Percentiles rank a stretch among this genome's conserved stretches.
These are phyloP conservation scores for Anolis carolinensis DNA, from an alignment of 2,113 vertebrate species.

Conservation along the genomic window DNA sequence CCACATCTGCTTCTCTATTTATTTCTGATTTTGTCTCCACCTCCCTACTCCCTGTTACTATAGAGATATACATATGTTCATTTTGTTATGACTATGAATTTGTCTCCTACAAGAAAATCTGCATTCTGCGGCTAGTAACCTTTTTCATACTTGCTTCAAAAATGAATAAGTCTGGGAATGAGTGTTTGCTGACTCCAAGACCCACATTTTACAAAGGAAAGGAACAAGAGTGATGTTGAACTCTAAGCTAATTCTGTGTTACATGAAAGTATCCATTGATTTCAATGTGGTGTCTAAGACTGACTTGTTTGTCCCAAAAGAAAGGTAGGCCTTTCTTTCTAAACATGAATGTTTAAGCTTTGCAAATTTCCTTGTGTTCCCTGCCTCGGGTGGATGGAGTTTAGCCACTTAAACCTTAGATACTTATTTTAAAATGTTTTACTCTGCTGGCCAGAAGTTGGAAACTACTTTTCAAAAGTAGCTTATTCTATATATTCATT, in stretches of 20 bases:
- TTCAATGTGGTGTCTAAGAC: background rate
- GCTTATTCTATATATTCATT: no score
- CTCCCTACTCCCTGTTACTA: background rate
- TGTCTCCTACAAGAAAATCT: background rate
- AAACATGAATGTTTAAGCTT: background rate
- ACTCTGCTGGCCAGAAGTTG: no score
- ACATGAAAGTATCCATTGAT: background rate
- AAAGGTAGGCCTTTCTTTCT: background rate
- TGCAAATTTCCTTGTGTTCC: background rate
- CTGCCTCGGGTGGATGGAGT: background rate
- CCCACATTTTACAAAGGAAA: background rate
- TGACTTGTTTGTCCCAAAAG: background rate
- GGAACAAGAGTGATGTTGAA: background rate
- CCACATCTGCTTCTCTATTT: background rate
- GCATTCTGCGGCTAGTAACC: background rate
- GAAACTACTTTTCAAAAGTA: no score
- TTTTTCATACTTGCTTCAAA: background rate
- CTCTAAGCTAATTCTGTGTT: no score
- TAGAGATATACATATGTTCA: constrained; percentile 1
- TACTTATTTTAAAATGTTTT: no score
- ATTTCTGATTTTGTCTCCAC: background rate
- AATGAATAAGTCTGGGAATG: background rate
- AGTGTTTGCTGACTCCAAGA: background rate
- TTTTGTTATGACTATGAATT: constrained; percentile 1
- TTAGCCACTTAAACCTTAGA: no score